Evolutionary conservation across 2,113 vertebrate species (phyloP).

Genomic region (Pavo muticus): DNA sequence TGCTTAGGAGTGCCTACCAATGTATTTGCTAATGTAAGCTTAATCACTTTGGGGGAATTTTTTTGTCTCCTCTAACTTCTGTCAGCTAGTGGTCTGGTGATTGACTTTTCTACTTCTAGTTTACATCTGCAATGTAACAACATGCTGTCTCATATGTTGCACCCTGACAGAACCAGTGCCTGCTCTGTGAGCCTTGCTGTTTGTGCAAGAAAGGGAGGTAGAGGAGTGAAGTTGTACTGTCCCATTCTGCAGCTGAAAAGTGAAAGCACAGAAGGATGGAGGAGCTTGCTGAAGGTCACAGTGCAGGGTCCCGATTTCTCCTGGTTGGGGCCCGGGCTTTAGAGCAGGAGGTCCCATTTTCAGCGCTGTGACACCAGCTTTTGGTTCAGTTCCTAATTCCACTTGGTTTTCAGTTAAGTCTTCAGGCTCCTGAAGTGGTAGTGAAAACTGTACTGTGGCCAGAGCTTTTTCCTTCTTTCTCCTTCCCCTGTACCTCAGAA

Average conservation of each 20-base stretch:
- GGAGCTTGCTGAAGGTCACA: background rate
- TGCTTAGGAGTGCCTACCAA: background rate
- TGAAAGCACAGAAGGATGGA: background rate
- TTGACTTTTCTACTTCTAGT: background rate
- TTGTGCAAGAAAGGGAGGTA: background rate
- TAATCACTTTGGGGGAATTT: background rate
- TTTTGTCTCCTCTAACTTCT: background rate
- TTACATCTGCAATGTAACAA: background rate
- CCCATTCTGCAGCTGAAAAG: background rate
- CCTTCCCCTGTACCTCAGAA: constrained; percentile 41
- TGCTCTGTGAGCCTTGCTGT: accelerated
- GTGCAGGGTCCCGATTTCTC: background rate
- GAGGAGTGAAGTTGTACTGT: background rate
- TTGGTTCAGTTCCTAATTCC: background rate
- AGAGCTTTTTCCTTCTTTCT: background rate
- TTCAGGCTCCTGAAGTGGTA: background rate
- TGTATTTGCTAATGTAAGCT: background rate
- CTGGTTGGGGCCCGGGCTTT: background rate
- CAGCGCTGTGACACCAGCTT: background rate
- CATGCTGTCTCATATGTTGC: background rate
- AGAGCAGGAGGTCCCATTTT: background rate
- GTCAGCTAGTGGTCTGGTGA: background rate
- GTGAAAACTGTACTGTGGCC: background rate
- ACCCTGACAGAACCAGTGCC: background rate
- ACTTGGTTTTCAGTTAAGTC: background rate